Base-by-base conservation (phyloP, 2,888 invertebrate genomes). In the Cotesia congregata region DNA sequence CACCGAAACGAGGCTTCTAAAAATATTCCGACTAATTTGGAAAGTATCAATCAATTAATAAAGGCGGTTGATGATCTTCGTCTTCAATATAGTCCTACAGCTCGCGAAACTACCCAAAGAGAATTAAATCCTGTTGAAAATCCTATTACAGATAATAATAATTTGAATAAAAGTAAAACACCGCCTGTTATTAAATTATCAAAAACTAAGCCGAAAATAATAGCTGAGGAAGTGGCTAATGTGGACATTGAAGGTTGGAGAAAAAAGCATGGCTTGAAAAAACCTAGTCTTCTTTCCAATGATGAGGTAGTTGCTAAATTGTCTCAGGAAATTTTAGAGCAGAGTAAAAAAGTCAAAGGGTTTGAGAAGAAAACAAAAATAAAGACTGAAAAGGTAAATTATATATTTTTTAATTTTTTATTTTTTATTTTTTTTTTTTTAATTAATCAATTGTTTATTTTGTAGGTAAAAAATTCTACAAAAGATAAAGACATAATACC, bases 281-380 rank as follows among this genome's bases (percentile, higher is more conserved):
- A 7, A n/a, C n/a, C 30, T 30, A 30, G 3, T 30, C 30, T 79
- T 64, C 77, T 74, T 7, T 79, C 78, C 4, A 83, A 84, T 9
- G 82, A 86, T 70, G 85, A 86, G 67, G 83, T 88, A 61, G 83
- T 87, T 15, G 83, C 85, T 62, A 84, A 82, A 76, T 78, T 89
- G 68, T 87, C 85, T 0, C 84, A 85, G 38, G 89, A 89, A 79
- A 86, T 89, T 78, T 80, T 88, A 65, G 87, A 88, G 60, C 88
- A 88, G 77, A 88, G 86, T 78, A 86, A 87, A 82, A 83, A 80
- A 62, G 79, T 85, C 9, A 82, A 85, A 67, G 67, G 76, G 72
- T 50, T 50, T 4, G 12, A 50, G 30, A 30, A 30, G 3, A 30
- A 30, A 30, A 30, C 3, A 3, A 50, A 50, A 50, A 50, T 7